Conservation (phyloP, 2,888 invertebrate genomes). For the Callimorpha dominula region DNA sequence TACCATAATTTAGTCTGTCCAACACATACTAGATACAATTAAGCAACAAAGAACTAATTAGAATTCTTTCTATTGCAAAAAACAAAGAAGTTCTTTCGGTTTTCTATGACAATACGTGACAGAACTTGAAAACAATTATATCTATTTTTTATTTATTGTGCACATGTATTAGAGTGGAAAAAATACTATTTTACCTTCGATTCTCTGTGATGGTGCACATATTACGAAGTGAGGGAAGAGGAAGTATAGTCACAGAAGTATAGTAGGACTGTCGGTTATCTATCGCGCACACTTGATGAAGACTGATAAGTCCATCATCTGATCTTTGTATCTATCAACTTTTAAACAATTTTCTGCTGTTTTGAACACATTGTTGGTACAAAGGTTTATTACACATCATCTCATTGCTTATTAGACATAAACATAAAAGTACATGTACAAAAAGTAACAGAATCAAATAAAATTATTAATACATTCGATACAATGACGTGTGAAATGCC, state of each 20-base stretch:
- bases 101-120: neutral
- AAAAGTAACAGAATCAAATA: conserved; percentile 29
- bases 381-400: neutral
- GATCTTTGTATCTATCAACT: neutral
- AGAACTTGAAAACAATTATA: neutral
- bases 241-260: too few relatives aligned
- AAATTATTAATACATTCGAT: conserved; percentile 27
- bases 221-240: neutral
- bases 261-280: neutral
- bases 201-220: neutral
- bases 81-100: neutral
- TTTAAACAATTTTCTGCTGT: neutral
- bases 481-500: conserved; percentile 35
- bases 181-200: neutral
- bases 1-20: neutral
- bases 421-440: neutral
- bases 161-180: neutral
- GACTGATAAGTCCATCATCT: neutral
- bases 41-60: neutral
- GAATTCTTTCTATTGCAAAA: neutral
- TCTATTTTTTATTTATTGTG: neutral
- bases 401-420: neutral
- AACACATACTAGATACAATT: neutral
- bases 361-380: neutral
- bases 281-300: neutral